phyloP scores from a whole-genome alignment of 2,888 invertebrate genomes.

The Harmothoe impar region DNA sequence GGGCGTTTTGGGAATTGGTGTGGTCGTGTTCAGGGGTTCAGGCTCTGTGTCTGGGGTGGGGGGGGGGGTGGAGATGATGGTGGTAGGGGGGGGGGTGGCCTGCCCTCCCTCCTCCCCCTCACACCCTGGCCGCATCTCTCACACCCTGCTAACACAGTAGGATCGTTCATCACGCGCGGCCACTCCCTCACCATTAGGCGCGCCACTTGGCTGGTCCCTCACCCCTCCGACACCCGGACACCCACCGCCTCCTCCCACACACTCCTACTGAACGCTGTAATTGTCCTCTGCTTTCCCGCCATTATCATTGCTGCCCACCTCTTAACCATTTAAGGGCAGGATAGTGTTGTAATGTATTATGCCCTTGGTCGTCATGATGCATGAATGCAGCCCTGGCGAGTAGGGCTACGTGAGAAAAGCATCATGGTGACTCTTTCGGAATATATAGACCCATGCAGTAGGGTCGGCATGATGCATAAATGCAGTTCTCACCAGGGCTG shows the following conservation, averaged over 20 bases:
- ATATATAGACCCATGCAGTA: too few species aligned
- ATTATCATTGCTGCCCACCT: background rate
- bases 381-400: too few species aligned
- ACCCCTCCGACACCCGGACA: background rate
- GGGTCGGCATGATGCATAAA: too few species aligned
- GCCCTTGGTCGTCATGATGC: too few species aligned
- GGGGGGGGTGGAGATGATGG: background rate
- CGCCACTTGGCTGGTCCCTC: background rate
- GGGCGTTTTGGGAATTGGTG: background rate
- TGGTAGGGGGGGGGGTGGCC: too few species aligned
- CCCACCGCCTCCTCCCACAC: background rate
- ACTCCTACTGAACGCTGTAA: conserved; percentile 3
- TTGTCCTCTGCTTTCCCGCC: conserved; percentile 20
- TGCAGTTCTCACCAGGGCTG: too few species aligned
- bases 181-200: background rate
- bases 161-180: conserved; percentile 27
- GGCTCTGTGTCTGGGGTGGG: background rate
- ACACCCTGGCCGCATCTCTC: too few species aligned
- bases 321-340: conserved; percentile 2
- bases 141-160: background rate
- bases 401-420: too few species aligned
- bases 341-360: too few species aligned
- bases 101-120: too few species aligned
- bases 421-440: too few species aligned
- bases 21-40: too few species aligned